Evolutionary conservation across 2,888 invertebrate species (phyloP), one percentile per base, ranked within the genome.

Genomic region (Drosophila cognata): DNA sequence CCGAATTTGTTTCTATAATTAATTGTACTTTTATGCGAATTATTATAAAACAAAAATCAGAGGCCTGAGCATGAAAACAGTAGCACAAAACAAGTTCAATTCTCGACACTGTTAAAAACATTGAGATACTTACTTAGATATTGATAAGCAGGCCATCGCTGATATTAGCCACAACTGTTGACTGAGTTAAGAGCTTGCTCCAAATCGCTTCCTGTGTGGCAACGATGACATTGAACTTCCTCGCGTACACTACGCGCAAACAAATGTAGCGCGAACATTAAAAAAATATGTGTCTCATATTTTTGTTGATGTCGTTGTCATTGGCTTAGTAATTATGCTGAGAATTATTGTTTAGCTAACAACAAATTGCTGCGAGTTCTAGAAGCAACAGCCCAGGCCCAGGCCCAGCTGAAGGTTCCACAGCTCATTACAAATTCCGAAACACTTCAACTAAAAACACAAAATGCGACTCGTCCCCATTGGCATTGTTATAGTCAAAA

Each of bases 391-490:
- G 50, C 36, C 52, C 21, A 35, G 31, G 7, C 52, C 58, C n/a
- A 28, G 38, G 52, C 66, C 67, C 66, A 74, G 65, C 10, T 63
- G 81, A 90, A 89, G 89, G 89, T 88, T 89, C 35, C 66, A 56
- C 68, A 71, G 60, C 88, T 89, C 76, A 87, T 87, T 87, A 76
- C 66, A 83, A 84, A 88, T 90, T 87, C 89, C 76, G 64, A 80
- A 66, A 62, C 82, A 79, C 66, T 61, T 56, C 29, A 52, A 18
- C 33, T 38, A 46, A 38, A 52, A 56, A 48, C 58, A 68, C 46
- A 33, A 77, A 68, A 55, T 55, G 65, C 57, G 59, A 67, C 57
- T 50, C 46, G 28, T 56, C 50, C 52, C 53, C 52, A 48, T 69
- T 79, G 67, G 28, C 79, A 62, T 74, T 74, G 71, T 77, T 74